phyloP scores from a whole-genome alignment of 2,797 vertebrate genomes.

The Lacerta bilineata region DNA sequence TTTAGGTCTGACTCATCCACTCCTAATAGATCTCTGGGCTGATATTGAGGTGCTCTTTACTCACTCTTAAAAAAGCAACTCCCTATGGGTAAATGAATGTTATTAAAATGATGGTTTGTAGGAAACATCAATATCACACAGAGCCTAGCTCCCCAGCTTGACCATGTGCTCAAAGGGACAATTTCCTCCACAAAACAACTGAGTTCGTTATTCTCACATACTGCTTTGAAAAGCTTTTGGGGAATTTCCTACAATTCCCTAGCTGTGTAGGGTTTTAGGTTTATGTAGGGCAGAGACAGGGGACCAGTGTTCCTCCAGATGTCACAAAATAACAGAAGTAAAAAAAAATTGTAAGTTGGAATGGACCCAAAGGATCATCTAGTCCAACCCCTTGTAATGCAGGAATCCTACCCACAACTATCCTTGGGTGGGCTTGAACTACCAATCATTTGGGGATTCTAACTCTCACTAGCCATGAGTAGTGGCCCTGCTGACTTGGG shows the following conservation, averaged over 20 bases:
- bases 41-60: neutral
- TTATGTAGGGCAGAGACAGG: no score
- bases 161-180: constrained; percentile 16
- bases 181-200: constrained; percentile 19
- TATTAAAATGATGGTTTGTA: constrained; percentile 11
- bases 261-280: neutral
- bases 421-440: no score
- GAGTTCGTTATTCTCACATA: constrained; percentile 38
- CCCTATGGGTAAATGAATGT: constrained; percentile 16
- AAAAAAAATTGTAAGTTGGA: no score
- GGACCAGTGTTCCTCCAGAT: no score
- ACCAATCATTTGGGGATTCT: no score
- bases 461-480: no score
- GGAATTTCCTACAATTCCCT: constrained; percentile 21
- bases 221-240: constrained; percentile 38
- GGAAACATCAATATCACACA: constrained; percentile 29
- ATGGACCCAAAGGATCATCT: no score
- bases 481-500: no score
- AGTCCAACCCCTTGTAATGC: no score
- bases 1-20: constrained; percentile 1
- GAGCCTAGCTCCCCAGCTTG: constrained; percentile 11
- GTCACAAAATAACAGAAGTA: no score
- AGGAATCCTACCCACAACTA: no score
- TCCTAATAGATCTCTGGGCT: constrained; percentile 11
- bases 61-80: constrained; percentile 32